These are phyloP conservation scores for Hipposideros armiger DNA, from an alignment of 2,113 vertebrate genomes.

Conservation along the genomic window DNA sequence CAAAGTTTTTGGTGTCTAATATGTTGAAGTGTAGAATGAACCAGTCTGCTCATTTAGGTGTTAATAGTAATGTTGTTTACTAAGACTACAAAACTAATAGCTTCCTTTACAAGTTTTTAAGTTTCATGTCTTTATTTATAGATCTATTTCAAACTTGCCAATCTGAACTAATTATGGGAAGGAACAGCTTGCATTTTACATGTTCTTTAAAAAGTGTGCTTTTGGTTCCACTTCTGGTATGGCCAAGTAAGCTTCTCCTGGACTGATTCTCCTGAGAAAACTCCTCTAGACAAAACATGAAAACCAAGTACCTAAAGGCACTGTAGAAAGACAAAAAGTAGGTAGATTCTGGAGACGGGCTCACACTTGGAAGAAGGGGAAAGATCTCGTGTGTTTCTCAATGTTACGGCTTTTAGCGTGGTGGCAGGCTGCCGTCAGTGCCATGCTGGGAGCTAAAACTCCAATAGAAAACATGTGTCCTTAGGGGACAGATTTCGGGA, in stretches of 20 bases:
- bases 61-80: background rate
- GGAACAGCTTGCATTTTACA: background rate
- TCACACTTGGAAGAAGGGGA: background rate
- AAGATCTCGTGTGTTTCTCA: background rate
- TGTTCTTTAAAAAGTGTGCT: background rate
- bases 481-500: background rate
- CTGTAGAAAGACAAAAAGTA: background rate
- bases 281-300: background rate
- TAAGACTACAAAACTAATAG: background rate
- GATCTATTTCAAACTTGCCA: background rate
- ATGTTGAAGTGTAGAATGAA: background rate
- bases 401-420: background rate
- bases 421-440: background rate
- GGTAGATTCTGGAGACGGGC: background rate
- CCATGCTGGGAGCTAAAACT: background rate
- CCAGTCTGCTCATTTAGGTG: background rate
- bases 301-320: background rate
- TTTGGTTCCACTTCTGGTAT: background rate
- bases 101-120: slow-evolving; percentile 6
- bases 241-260: background rate
- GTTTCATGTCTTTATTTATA: background rate
- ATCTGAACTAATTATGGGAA: slow-evolving; percentile 22
- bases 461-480: background rate
- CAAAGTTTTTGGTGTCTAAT: background rate
- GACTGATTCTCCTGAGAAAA: slow-evolving; percentile 8